These are phyloP conservation scores for Harpagoxenus sublaevis DNA, from an alignment of 2,888 invertebrate genomes.

Conservation along the genomic window DNA sequence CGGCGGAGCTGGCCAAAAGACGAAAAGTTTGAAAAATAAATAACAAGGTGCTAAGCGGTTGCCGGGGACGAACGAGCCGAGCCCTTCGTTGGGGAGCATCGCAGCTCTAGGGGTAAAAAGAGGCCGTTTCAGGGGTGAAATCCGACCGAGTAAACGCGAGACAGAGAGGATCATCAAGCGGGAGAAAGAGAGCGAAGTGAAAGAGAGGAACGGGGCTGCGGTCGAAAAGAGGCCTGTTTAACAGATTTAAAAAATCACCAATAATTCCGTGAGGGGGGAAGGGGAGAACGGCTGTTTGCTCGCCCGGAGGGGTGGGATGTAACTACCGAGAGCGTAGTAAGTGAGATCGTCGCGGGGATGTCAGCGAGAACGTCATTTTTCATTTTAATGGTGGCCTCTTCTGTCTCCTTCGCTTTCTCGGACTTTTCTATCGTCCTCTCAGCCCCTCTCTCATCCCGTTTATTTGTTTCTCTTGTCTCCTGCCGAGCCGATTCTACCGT, in stretches of 20 bases:
- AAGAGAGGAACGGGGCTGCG: constrained; percentile 73
- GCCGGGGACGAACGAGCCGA: constrained; percentile 54
- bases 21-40: constrained; percentile 83
- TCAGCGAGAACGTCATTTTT: constrained; percentile 85
- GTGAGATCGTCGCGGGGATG: constrained; percentile 77
- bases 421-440: constrained; percentile 53
- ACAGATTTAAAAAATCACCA: constrained; percentile 85
- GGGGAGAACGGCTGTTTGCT: constrained; percentile 75
- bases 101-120: constrained; percentile 11
- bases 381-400: constrained; percentile 85
- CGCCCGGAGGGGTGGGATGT: constrained; percentile 75
- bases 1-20: constrained; percentile 42
- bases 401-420: constrained; percentile 60
- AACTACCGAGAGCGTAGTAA: constrained; percentile 78
- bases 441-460: constrained; percentile 49
- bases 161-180: constrained; percentile 40
- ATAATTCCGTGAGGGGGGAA: constrained; percentile 77
- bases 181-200: constrained; percentile 55
- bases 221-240: constrained; percentile 80
- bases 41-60: constrained; percentile 83
- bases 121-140: constrained; percentile 54
- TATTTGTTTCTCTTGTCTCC: constrained; percentile 60
- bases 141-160: constrained; percentile 53
- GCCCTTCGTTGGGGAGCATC: constrained; percentile 40
- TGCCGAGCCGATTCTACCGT: constrained; percentile 36